Evolutionary conservation across 2,888 invertebrate genomes (phyloP).

Genomic region (Acutogordius australiensis): DNA sequence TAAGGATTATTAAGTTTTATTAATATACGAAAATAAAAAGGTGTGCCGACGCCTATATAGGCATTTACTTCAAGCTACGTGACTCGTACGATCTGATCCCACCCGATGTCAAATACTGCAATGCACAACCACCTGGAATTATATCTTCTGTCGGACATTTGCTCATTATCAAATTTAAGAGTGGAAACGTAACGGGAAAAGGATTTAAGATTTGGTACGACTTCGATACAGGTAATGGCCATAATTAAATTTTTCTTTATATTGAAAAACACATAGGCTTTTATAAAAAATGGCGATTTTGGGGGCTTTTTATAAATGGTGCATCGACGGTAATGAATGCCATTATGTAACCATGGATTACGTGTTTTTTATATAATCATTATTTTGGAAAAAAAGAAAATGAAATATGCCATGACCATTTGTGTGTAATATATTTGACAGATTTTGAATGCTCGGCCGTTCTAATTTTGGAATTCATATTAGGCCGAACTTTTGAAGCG

Average conservation of each 20-base stretch:
- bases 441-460: too few relatives aligned
- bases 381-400: too few relatives aligned
- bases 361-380: too few relatives aligned
- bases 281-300: too few relatives aligned
- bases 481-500: too few relatives aligned
- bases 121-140: neutral
- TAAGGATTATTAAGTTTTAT: neutral
- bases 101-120: conserved; percentile 3
- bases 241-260: neutral
- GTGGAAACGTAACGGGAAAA: neutral
- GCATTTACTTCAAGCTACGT: neutral
- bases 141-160: neutral
- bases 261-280: too few relatives aligned
- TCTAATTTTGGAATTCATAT: too few relatives aligned
- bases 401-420: too few relatives aligned
- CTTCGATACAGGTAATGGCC: conserved; percentile 3
- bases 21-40: neutral
- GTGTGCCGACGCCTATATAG: neutral
- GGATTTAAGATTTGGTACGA: conserved; percentile 8
- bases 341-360: too few relatives aligned
- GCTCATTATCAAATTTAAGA: neutral
- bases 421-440: too few relatives aligned
- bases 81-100: neutral
- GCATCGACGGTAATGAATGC: too few relatives aligned
- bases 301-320: too few relatives aligned